Conservation (phyloP, 2,113 vertebrate species). For the Chroicocephalus ridibundus region DNA sequence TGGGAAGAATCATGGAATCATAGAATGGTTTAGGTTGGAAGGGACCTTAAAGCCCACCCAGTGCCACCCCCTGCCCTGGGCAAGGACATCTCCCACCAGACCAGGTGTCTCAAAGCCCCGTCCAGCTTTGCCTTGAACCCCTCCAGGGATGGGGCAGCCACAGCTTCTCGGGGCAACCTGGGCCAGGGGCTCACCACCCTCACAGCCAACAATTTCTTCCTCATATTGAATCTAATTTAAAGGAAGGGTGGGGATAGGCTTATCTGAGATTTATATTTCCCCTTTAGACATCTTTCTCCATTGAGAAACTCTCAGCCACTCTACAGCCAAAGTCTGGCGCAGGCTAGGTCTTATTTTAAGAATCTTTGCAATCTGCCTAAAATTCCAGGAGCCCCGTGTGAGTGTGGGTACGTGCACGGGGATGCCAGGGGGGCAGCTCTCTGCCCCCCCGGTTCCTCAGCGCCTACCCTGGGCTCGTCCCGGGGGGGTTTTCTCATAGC, state of each 20-base stretch:
- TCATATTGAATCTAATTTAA: too few relatives aligned
- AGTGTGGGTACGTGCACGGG: not conserved
- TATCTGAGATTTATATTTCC: not conserved
- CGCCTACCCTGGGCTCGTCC: accelerated
- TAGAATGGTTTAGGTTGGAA: not conserved
- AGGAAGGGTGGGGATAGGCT: not conserved
- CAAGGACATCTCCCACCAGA: not conserved
- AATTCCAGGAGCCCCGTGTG: not conserved
- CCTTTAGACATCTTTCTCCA: not conserved
- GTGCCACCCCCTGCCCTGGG: not conserved
- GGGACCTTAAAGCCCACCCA: not conserved
- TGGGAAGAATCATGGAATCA: not conserved
- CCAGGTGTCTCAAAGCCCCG: not conserved
- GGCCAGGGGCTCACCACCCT: too few relatives aligned
- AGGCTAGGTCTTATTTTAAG: not conserved
- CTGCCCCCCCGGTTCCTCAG: not conserved
- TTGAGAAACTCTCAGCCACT: not conserved
- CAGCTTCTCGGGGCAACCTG: not conserved
- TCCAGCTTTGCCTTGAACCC: not conserved
- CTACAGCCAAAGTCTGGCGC: not conserved
- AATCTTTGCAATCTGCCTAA: not conserved
- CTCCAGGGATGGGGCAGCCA: not conserved
- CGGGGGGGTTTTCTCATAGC: not conserved
- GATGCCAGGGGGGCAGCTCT: too few relatives aligned
- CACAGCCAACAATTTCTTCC: too few relatives aligned